Conservation (phyloP, 2,888 invertebrate genomes). For the Drosophila hamatofila region DNA sequence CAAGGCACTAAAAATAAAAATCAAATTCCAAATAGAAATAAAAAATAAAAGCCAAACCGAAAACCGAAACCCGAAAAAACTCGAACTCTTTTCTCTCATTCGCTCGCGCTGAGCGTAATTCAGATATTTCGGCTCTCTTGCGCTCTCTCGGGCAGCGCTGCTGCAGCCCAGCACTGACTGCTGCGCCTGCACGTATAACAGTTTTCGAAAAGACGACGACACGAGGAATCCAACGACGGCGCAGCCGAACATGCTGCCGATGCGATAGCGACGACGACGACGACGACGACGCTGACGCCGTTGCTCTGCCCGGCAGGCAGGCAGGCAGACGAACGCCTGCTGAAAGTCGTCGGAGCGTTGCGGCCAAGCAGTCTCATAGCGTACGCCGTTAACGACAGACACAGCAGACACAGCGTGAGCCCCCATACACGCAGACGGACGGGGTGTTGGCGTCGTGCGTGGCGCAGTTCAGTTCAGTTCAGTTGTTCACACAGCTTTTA, state of each 20-base stretch:
- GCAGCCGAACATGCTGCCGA: conserved; percentile 3
- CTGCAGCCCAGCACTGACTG: conserved; percentile 9
- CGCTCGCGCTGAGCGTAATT: conserved; percentile 2
- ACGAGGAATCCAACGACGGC: conserved; percentile 28
- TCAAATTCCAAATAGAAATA: conserved; percentile 31
- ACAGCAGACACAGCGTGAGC: conserved; percentile 46
- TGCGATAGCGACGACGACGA: not conserved
- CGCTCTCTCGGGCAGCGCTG: conserved; percentile 20
- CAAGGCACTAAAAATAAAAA: conserved; percentile 54
- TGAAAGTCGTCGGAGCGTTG: conserved; percentile 70
- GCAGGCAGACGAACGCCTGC: conserved; percentile 52
- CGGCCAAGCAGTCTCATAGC: conserved; percentile 78
- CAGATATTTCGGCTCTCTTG: conserved; percentile 10
- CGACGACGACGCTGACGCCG: conserved; percentile 10
- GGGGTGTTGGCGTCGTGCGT: conserved; percentile 60
- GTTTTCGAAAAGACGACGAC: conserved; percentile 28
- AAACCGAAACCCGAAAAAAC: conserved; percentile 2
- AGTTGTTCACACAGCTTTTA: conserved; percentile 3
- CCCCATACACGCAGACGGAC: conserved; percentile 43
- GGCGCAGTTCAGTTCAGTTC: conserved; percentile 32
- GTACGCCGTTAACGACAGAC: conserved; percentile 76
- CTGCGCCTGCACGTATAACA: conserved; percentile 57
- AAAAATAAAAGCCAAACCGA: conserved; percentile 15
- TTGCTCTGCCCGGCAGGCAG: conserved; percentile 35
- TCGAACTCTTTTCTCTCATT: conserved; percentile 21